Evolutionary conservation across 1,140 invertebrate genomes (phyloP), one percentile per base, ranked within the genome.

Genomic region (Drosophila azteca): DNA sequence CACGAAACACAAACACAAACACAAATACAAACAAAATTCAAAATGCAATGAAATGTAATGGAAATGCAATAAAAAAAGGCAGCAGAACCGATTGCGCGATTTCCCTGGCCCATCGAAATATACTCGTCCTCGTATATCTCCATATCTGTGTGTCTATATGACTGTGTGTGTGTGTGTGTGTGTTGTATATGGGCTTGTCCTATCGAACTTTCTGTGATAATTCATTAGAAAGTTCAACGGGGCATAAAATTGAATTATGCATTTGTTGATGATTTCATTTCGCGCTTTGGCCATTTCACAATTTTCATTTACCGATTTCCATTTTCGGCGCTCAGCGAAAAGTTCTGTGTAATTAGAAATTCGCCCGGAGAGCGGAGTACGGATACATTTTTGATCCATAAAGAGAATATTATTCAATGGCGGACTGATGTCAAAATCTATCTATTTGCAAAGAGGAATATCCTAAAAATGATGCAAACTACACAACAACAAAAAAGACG

Each of bases 221-320:
- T 77, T 77, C 74, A 77, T 77, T 77, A 77, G 74, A 69, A 77
- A 69, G 55, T 64, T 74, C 70, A 77, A 60, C 74, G 64, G 70
- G 54, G 74, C 74, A 71, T 77, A 77, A 77, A 77, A 77, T 77
- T 77, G 74, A 77, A 77, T 77, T 77, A 77, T 77, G 74, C 70
- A 77, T 64, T 74, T 73, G 74, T 74, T 63, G 64, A 74, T 69
- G 64, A 77, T 63, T 73, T 77, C 59, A 31, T 45, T 63, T 59
- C 62, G 31, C 62, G 31, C 24, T 44, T n/a, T 43, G 24, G 43
- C 44, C 26, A 24, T 45, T 57, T 45, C 15, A 8, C 54, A 26
- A 57, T 45, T 57, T 43, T 11, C 31, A 35, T 35, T 35, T 35
- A 35, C 31, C 8, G 9, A 3, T 35, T 35, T 35, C 31, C 31